Conservation (phyloP, 2,797 vertebrate species). For the Epinephelus malabaricus region DNA sequence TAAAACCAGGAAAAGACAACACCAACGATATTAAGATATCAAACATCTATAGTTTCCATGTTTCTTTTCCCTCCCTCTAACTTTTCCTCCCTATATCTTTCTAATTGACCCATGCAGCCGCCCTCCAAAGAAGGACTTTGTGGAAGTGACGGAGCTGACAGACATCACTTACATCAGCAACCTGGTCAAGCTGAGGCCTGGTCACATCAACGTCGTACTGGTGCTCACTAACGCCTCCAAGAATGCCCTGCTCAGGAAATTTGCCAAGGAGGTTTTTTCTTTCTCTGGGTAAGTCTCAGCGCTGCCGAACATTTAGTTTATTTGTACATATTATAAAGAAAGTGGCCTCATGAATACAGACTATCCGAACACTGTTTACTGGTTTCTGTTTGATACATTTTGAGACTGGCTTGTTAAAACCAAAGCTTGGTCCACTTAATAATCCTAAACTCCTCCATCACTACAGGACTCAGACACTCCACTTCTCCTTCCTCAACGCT, state of each 20-base stretch:
- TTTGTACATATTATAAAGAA: neutral
- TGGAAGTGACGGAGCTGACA: constrained; percentile 96
- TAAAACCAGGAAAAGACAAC: too few species aligned
- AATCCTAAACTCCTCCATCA: constrained; percentile 5
- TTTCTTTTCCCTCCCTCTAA: neutral
- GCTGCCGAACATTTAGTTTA: neutral
- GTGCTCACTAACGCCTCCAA: constrained; percentile 93
- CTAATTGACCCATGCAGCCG: constrained; percentile 74
- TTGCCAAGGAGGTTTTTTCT: constrained; percentile 94
- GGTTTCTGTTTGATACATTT: neutral
- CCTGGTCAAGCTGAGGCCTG: constrained; percentile 93
- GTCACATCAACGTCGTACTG: constrained; percentile 95
- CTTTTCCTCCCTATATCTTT: neutral
- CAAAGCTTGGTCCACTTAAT: neutral
- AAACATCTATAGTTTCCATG: neutral
- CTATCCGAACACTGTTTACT: neutral
- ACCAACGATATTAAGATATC: too few species aligned
- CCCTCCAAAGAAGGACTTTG: constrained; percentile 93
- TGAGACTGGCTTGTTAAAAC: too few species aligned
- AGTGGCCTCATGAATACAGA: neutral
- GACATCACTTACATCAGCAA: constrained; percentile 95
- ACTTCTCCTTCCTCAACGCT: constrained; percentile 97
- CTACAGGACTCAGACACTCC: constrained; percentile 91
- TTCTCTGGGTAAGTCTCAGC: constrained; percentile 91
- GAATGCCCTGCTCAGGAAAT: constrained; percentile 92